Percentiles rank a stretch among this genome's conserved stretches.
Conservation (phyloP, 2,797 vertebrate species). For the Sternotherus odoratus region DNA sequence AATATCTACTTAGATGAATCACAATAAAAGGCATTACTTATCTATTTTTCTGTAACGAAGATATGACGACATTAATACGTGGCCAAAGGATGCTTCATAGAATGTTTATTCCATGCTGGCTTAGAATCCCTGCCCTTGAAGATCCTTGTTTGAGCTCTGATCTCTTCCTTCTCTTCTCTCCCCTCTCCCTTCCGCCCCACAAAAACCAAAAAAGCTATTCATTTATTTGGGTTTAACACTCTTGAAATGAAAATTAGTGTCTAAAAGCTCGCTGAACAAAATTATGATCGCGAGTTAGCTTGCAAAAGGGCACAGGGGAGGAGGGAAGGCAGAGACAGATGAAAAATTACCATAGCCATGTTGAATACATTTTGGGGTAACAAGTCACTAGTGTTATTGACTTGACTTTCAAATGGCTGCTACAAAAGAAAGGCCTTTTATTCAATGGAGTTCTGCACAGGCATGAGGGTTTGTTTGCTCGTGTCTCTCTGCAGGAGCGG, state of each 20-base stretch:
- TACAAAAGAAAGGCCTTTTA: fast-evolving
- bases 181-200: neutral
- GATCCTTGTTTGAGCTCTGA: fast-evolving
- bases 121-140: neutral
- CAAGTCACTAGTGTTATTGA: neutral
- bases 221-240: neutral
- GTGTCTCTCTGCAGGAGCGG: neutral
- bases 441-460: neutral
- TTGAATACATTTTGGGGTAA: too few relatives aligned
- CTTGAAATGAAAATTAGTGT: neutral
- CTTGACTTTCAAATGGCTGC: neutral
- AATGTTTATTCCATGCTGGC: neutral
- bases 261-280: neutral
- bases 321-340: neutral
- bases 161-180: neutral
- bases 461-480: neutral
- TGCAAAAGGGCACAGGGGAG: neutral
- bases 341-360: too few relatives aligned
- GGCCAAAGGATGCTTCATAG: fast-evolving
- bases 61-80: fast-evolving
- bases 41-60: neutral
- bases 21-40: neutral
- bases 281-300: neutral
- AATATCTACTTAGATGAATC: slow-evolving; percentile 85
- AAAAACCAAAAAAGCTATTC: too few relatives aligned